phyloP scores from a whole-genome alignment of 2,113 vertebrate species.

The Brevimyrus niger region DNA sequence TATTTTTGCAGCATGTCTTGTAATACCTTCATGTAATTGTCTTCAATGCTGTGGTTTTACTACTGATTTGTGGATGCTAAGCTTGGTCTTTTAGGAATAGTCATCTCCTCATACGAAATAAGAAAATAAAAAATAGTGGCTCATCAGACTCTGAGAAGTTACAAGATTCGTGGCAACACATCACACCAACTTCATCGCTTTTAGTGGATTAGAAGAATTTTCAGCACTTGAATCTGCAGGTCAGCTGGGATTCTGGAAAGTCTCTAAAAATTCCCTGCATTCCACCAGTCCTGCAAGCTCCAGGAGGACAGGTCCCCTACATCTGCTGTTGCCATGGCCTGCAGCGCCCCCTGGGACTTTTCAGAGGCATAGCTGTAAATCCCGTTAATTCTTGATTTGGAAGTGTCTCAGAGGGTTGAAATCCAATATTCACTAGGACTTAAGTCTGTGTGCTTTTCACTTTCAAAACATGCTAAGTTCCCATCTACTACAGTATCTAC shows the following conservation, averaged over 20 bases:
- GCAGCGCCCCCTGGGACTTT: not conserved
- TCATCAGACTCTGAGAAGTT: not conserved
- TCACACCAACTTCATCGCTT: not conserved
- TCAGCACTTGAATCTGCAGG: not conserved
- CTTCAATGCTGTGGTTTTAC: not conserved
- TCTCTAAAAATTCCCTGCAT: not conserved
- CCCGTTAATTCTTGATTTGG: not conserved
- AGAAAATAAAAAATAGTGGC: not conserved
- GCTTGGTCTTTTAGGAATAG: not conserved
- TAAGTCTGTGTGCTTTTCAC: not conserved
- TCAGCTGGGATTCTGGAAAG: not conserved
- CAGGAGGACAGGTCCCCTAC: not conserved
- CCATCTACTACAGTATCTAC: not conserved
- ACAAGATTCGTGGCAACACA: not conserved
- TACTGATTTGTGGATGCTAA: slow-evolving; percentile 1
- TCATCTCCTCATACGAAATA: not conserved
- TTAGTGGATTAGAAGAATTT: not conserved
- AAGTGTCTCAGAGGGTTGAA: not conserved
- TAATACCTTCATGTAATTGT: not conserved
- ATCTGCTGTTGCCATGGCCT: not conserved
- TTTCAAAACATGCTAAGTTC: not conserved
- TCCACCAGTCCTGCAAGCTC: not conserved
- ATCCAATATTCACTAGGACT: not conserved
- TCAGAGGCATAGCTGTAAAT: not conserved
- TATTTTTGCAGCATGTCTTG: not conserved